Evolutionary conservation across 2,797 vertebrate genomes (phyloP), one percentile per base, ranked within the genome.

Genomic region (Rhincodon typus): DNA sequence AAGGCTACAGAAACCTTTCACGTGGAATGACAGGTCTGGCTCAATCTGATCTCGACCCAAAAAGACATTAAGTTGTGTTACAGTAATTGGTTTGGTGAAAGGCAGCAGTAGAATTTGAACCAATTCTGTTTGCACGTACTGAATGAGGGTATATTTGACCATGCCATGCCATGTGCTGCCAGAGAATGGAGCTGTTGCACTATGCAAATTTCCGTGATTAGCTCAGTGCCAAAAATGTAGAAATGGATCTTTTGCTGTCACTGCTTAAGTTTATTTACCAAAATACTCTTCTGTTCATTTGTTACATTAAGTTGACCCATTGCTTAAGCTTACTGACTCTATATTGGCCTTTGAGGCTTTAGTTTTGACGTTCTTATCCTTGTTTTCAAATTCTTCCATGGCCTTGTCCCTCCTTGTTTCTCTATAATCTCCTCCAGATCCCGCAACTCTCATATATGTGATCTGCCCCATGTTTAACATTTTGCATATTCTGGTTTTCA

Each of bases 181-280:
- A 93, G 90, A 69, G 90, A 93, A 93, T 93, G 90, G 90, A 38
- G 90, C 90, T 93, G n/a, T 93, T 93, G 90, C 21, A 69, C 90
- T 93, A 93, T 93, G 62, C 62, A 93, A 38, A 93, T 93, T 93
- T 38, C 66, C 1, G 7, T 93, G 34, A 67, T 93, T 93, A 67
- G 62, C 38, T 69, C n/a, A 38, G 10, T 42, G n/a, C 62, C 67
- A 93, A 69, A 93, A n/a, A 25, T 25, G 8, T 34, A 17, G 53
- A 19, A 62, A 38, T 13, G 4, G 57, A 62, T 57, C 57, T 57
- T 57, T 57, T 62, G 57, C 12, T 62, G 57, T 42, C 19, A 4
- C 23, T 90, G 30, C 1, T 69, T 93, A 23, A 25, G 38, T 27
- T 21, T 67, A 93, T 25, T 69, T 42, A 2, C 38, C 42, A 46